Evolutionary conservation across 2,113 vertebrate genomes (phyloP), one percentile per base, ranked within the genome.

Genomic region (Cheilinus undulatus): DNA sequence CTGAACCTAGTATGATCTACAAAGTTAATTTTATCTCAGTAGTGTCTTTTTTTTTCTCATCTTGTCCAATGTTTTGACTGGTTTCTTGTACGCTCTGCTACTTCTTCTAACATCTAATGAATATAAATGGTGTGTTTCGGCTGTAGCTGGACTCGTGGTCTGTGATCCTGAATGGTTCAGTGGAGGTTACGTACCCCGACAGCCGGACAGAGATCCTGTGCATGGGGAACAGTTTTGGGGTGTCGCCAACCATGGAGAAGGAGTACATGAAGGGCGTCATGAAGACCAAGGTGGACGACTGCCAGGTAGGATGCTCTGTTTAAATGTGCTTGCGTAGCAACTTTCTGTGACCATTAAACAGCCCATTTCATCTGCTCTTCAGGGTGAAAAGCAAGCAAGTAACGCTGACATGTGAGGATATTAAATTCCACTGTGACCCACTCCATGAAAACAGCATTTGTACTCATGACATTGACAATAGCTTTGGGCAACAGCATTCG

Each of bases 221-320:
- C 54, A 99, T 99, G 98, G 98, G 98, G 34, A 99, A 99, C 90
- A 99, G 97, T 76, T 99, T 99, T 17, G 98, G 98, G 43, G 98
- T 99, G 70, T 99, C 97, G 0, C 97, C 97, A 38, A 97, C 97
- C 57, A 95, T 98, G 96, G 97, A 99, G 78, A 99, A 98, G 80
- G 97, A 99, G 63, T 96, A 95, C 75, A 99, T 99, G 98, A 99
- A 98, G 90, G 97, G 98, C 7, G 93, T 98, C 56, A 99, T 99
- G 98, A 96, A 96, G 93, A 99, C 98, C 60, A 99, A 99, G 90
- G 97, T 98, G 92, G 98, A 99, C 83, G 98, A 99, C 90, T 99
- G 98, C 91, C 97, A 99, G 97, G 98, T 99, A 93, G 49, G 85
- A 30, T n/a, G 12, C 38, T 11, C 32, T 11, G 11, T 11, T 2